phyloP scores from a whole-genome alignment of 2,113 vertebrate species.

The Anthoscopus minutus region DNA sequence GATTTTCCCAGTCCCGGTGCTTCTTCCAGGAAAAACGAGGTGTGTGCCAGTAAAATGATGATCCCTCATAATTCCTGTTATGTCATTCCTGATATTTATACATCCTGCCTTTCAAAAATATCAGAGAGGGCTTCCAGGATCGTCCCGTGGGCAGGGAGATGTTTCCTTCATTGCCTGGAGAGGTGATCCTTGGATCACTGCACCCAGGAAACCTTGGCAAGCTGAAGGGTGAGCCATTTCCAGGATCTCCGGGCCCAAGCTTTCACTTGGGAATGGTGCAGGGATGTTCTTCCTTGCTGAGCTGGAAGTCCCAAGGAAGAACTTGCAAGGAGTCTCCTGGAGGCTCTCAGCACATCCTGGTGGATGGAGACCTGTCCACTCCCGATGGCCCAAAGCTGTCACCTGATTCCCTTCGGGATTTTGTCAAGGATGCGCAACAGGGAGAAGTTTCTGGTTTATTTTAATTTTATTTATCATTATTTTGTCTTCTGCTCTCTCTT shows the following conservation, averaged over 20 bases:
- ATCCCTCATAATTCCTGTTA: neutral
- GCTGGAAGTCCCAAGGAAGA: neutral
- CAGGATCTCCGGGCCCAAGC: neutral
- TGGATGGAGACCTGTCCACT: neutral
- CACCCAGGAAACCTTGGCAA: neutral
- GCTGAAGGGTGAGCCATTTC: neutral
- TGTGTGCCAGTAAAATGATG: neutral
- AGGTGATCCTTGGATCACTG: neutral
- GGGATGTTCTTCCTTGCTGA: neutral
- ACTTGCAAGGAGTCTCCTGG: rapidly evolving
- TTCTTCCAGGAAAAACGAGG: neutral
- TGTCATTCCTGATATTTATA: neutral
- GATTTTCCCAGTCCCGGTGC: neutral
- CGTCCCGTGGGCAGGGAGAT: neutral
- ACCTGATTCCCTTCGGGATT: neutral
- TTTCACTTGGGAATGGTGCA: neutral
- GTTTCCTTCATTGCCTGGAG: neutral
- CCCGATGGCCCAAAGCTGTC: neutral
- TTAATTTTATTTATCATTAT: neutral
- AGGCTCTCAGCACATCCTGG: neutral
- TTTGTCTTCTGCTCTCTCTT: neutral
- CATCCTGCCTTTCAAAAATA: neutral
- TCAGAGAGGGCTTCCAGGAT: neutral
- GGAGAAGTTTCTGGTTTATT: neutral
- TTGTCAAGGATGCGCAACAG: neutral